Percentiles rank a stretch among this genome's conserved stretches.
phyloP scores from a whole-genome alignment of 2,113 vertebrate species.

The Brachypteracias leptosomus region DNA sequence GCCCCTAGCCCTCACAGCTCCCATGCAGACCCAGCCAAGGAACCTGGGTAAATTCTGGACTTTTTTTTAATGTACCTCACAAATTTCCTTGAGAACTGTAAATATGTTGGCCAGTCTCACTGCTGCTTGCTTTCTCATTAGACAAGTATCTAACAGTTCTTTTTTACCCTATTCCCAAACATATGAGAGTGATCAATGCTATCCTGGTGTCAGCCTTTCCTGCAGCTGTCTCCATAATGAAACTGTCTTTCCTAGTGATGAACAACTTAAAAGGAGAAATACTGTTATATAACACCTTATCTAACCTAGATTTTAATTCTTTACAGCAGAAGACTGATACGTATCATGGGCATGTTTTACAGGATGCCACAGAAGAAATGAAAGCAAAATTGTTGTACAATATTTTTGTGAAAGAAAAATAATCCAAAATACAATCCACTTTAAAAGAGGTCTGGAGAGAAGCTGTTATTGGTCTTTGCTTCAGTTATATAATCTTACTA shows the following conservation, averaged over 20 bases:
- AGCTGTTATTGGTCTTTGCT: not conserved
- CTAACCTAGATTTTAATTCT: not conserved
- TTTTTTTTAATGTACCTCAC: slow-evolving; percentile 26
- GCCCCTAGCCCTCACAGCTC: not conserved
- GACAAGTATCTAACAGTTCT: not conserved
- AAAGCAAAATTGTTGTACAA: not conserved
- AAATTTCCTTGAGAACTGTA: slow-evolving; percentile 31
- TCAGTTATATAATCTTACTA: not conserved
- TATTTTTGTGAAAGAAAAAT: not conserved
- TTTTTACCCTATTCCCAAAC: not conserved
- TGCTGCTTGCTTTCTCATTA: slow-evolving; percentile 43
- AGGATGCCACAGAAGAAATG: not conserved
- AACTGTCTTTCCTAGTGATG: not conserved
- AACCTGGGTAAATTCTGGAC: not conserved
- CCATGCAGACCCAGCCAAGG: slow-evolving; percentile 11
- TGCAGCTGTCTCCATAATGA: not conserved
- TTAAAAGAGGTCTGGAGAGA: not conserved
- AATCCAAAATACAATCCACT: not conserved
- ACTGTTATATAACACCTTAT: not conserved
- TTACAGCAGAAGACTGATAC: not conserved
- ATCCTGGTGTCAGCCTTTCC: not conserved
- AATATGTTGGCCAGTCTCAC: slow-evolving; percentile 19
- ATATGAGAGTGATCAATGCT: not conserved
- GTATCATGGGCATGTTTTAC: not conserved
- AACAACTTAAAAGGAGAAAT: not conserved